Conservation (phyloP, 2,888 invertebrate genomes). For the Zhuqinia jingwanae region DNA sequence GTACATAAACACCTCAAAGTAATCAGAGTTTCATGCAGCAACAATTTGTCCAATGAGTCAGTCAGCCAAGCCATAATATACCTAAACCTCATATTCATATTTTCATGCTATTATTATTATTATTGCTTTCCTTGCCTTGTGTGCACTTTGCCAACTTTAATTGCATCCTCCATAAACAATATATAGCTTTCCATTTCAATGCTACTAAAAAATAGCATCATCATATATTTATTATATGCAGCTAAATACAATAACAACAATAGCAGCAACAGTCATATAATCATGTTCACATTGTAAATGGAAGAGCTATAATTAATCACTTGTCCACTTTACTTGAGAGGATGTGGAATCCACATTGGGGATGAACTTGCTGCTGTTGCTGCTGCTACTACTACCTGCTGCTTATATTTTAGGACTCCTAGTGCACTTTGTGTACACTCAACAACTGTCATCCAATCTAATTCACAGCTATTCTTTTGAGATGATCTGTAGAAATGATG, state of each 20-base stretch:
- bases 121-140: too few species aligned
- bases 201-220: neutral
- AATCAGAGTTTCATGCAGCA: neutral
- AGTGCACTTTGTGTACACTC: neutral
- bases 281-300: constrained; percentile 10
- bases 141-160: neutral
- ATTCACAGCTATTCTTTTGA: neutral
- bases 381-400: constrained; percentile 19
- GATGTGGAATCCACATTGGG: too few species aligned
- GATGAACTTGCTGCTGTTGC: neutral
- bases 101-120: too few species aligned
- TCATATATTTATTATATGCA: neutral
- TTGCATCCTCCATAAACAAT: constrained; percentile 49
- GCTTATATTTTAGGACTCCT: constrained; percentile 45
- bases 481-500: neutral
- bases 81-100: neutral
- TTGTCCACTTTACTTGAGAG: constrained; percentile 13
- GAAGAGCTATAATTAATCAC: constrained; percentile 45
- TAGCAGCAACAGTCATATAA: constrained; percentile 4
- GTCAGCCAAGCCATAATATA: neutral
- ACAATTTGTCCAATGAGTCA: neutral
- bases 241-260: neutral
- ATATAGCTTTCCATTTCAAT: constrained; percentile 30
- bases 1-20: neutral
- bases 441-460: neutral